Percentiles rank a stretch among this genome's conserved stretches.
phyloP scores from a whole-genome alignment of 2,797 vertebrate genomes.

The Echiichthys vipera region DNA sequence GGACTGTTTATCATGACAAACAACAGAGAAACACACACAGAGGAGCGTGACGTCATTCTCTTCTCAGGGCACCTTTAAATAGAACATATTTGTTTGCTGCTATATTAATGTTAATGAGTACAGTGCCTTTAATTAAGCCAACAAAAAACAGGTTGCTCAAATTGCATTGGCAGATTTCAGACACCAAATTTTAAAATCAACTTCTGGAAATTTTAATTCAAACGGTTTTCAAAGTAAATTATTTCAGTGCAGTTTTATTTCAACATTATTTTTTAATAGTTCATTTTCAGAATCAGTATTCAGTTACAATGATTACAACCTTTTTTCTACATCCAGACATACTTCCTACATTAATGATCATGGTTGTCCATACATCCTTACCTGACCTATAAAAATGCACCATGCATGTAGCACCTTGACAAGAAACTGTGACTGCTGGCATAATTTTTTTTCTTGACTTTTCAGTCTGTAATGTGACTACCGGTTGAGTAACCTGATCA shows the following conservation, averaged over 20 bases:
- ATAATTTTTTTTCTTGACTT: constrained; percentile 16
- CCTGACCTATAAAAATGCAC: not conserved
- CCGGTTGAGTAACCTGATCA: constrained; percentile 33
- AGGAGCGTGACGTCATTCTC: too few relatives aligned
- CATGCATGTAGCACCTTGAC: not conserved
- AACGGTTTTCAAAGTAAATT: not conserved
- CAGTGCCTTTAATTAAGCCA: too few relatives aligned
- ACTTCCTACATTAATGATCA: constrained; percentile 15
- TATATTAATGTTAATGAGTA: too few relatives aligned
- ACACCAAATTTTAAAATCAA: rapidly evolving
- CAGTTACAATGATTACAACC: not conserved
- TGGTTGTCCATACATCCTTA: not conserved
- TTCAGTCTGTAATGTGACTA: constrained; percentile 30
- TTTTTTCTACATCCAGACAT: not conserved
- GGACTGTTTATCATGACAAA: too few relatives aligned
- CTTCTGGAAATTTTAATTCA: not conserved
- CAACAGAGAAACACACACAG: too few relatives aligned
- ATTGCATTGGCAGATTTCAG: not conserved
- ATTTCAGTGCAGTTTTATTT: not conserved
- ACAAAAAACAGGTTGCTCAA: not conserved
- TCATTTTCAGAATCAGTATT: not conserved
- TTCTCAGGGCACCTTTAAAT: too few relatives aligned
- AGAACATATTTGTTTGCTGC: too few relatives aligned
- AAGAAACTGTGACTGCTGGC: constrained; percentile 1
- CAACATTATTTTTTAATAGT: not conserved